Base-by-base conservation (phyloP, 2,113 vertebrate genomes). In the Capricornis sumatraensis region DNA sequence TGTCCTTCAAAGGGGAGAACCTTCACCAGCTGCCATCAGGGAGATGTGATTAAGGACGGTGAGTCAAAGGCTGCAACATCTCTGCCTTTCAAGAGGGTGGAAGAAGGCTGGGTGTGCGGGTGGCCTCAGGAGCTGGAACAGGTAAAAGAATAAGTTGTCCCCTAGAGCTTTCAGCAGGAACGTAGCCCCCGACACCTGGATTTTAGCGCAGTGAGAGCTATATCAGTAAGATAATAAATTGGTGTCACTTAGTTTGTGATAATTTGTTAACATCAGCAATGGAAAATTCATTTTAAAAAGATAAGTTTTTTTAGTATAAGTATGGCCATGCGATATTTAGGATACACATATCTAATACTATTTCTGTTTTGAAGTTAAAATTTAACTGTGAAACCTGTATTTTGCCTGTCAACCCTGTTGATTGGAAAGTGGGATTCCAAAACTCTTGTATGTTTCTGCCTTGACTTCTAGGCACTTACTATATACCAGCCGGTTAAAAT, bases 341-440 rank as follows among this genome's bases (percentile, higher is more conserved):
- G 71, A 89, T 33, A 67, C 43, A 43, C 30, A 40, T 27, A 47
- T 43, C 86, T 71, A 95, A 86, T 62, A 13, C 27, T 57, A 25
- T 50, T 67, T 86, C 78, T 87, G 21, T 85, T 94, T 84, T 62
- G 53, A 95, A 85, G 58, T 93, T 53, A 74, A 93, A 96, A 96
- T 53, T 33, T 58, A 89, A 74, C 45, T 17, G 9, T 50, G 5
- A 81, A 27, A 45, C 36, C 47, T 87, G 2, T 45, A 43, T 93
- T 90, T 97, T 92, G 85, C 67, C 50, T 60, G 36, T 57, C 30
- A 88, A 50, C 4, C 33, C 55, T 50, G 15, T 52, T 92, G 53
- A 55, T 50, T n/a, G 19, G 36, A 82, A 93, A 87, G 86, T 82
- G 13, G 45, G 17, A 28, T 88, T 82, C n/a, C 27, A 79, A 57